These are phyloP conservation scores for Eufriesea mexicana DNA, from an alignment of 1,140 invertebrate species.

Conservation along the genomic window DNA sequence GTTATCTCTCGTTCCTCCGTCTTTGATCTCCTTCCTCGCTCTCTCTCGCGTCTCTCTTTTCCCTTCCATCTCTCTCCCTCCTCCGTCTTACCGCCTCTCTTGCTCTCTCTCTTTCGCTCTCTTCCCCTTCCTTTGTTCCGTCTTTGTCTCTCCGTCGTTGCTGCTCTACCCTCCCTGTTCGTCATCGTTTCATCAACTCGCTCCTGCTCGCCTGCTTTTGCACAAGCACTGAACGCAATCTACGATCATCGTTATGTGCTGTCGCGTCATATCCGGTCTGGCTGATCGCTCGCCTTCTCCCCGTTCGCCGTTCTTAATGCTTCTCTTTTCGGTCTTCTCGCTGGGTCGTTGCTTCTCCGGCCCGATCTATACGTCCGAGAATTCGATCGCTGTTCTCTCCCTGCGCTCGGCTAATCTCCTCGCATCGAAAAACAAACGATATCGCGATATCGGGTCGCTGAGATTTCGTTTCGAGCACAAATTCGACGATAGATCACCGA, in stretches of 20 bases:
- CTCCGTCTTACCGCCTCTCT: conserved; percentile 25
- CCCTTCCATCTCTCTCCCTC: conserved; percentile 44
- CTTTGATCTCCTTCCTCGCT: conserved; percentile 60
- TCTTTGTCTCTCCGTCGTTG: neutral
- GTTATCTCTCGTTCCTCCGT: conserved; percentile 76
- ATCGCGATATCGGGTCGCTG: too few relatives aligned
- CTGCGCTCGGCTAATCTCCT: too few relatives aligned
- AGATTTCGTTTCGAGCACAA: too few relatives aligned
- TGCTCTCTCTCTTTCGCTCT: conserved; percentile 4
- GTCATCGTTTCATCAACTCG: conserved; percentile 51
- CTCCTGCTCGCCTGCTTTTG: conserved; percentile 61
- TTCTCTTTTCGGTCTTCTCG: conserved; percentile 27
- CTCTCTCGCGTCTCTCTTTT: conserved; percentile 39
- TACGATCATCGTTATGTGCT: conserved; percentile 70
- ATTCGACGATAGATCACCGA: too few relatives aligned
- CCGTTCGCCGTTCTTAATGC: conserved; percentile 10
- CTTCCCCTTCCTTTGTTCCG: conserved; percentile 33
- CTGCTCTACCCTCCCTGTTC: conserved; percentile 28
- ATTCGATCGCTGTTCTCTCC: neutral
- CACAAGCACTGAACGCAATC: conserved; percentile 62
- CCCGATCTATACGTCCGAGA: neutral
- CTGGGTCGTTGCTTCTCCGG: conserved; percentile 38
- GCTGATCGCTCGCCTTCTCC: conserved; percentile 35
- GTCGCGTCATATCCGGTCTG: conserved; percentile 72
- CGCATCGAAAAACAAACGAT: too few relatives aligned